A percentile compares a stretch with the other conserved stretches of the same genome.
Conservation (phyloP, 2,113 vertebrate species). For the Lonchura striata region DNA sequence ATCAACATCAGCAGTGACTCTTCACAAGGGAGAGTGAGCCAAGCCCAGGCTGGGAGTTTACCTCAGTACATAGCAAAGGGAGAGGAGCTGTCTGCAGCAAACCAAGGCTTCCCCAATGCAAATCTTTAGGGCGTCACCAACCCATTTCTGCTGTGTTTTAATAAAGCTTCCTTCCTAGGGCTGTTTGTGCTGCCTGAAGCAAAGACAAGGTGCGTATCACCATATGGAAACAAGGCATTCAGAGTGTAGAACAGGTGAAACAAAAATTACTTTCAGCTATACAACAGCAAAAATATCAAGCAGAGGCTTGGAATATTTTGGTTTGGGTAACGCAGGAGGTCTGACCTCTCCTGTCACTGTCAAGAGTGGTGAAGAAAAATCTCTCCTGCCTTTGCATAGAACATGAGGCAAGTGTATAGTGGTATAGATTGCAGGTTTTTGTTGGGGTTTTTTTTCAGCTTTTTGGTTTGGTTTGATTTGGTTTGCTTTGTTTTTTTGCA, state of each 20-base stretch:
- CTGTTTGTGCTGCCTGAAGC: neutral
- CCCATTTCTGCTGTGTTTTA: neutral
- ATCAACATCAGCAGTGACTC: conserved; percentile 52
- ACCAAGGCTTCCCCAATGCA: neutral
- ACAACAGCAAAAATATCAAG: neutral
- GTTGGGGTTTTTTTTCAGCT: neutral
- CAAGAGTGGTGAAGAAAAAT: neutral
- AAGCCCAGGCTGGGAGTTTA: conserved; percentile 43
- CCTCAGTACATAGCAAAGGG: neutral
- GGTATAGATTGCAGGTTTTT: neutral
- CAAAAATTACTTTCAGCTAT: neutral
- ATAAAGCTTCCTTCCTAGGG: neutral
- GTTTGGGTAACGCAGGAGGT: neutral
- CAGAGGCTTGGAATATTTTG: neutral
- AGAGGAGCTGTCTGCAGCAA: conserved; percentile 13
- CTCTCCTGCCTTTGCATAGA: neutral
- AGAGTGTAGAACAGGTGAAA: neutral
- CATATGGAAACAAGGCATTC: neutral
- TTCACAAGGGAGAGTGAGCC: conserved; percentile 33
- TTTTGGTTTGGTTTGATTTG: too few species aligned
- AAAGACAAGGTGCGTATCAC: fast-evolving
- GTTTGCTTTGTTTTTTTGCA: neutral
- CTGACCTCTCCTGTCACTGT: neutral
- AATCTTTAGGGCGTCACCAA: neutral
- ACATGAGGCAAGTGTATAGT: neutral